Evolutionary conservation across 2,888 invertebrate species (phyloP).

Genomic region (Euphydryas editha): DNA sequence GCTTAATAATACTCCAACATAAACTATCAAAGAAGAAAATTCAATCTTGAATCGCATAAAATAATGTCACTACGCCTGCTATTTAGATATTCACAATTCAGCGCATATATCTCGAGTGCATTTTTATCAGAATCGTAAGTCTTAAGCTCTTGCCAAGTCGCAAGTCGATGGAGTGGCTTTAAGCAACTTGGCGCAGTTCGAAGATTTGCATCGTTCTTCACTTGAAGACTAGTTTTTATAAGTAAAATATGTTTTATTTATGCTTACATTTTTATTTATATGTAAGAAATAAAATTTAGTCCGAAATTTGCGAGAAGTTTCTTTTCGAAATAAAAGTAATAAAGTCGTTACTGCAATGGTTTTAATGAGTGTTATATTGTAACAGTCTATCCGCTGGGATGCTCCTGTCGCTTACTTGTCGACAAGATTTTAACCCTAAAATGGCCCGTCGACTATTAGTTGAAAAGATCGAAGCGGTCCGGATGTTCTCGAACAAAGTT

Average conservation of each 20-base stretch:
- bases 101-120: constrained; percentile 22
- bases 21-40: background rate
- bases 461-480: too few species aligned
- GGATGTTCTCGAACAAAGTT: too few species aligned
- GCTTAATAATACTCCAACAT: too few species aligned
- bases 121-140: constrained; percentile 22
- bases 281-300: background rate
- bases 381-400: too few species aligned
- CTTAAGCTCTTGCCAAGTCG: constrained; percentile 27
- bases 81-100: background rate
- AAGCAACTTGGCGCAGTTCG: constrained; percentile 25
- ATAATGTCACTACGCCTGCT: background rate
- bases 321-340: too few species aligned
- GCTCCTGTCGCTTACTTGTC: too few species aligned
- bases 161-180: constrained; percentile 23
- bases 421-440: too few species aligned
- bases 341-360: too few species aligned
- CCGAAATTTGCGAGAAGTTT: background rate
- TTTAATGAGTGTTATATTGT: too few species aligned
- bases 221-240: constrained; percentile 7
- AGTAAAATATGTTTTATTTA: background rate
- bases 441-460: too few species aligned
- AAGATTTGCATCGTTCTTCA: constrained; percentile 21
- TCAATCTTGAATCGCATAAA: too few species aligned
- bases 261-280: background rate